Percentiles rank a stretch among this genome's conserved stretches.
These are phyloP conservation scores for Probaryconus sp. DNA, from an alignment of 1,140 invertebrate species.

Conservation along the genomic window DNA sequence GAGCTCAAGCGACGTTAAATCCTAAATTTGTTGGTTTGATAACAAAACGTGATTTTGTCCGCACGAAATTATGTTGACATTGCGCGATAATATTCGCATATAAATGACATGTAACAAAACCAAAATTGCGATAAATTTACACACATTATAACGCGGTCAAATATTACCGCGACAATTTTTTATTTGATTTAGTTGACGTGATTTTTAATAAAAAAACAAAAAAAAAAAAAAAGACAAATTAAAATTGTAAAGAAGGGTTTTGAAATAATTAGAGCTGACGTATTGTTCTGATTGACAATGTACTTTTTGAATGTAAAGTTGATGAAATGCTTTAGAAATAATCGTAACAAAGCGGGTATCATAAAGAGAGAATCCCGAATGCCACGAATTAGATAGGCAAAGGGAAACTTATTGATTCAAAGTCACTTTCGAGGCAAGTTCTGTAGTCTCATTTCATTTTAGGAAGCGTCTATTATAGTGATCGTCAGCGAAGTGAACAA, in stretches of 20 bases:
- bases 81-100: constrained; percentile 11
- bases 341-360: neutral
- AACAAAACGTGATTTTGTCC: constrained; percentile 2
- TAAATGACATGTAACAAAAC: constrained; percentile 13
- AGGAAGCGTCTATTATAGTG: constrained; percentile 60
- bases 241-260: too few relatives aligned
- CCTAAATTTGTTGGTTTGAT: constrained; percentile 22
- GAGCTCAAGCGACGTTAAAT: constrained; percentile 20
- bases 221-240: too few relatives aligned
- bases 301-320: neutral
- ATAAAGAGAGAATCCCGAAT: constrained; percentile 18
- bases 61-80: neutral
- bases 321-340: neutral
- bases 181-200: constrained; percentile 11
- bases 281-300: too few relatives aligned
- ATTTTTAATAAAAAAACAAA: too few relatives aligned
- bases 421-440: constrained; percentile 46
- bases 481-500: constrained; percentile 62
- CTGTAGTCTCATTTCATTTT: constrained; percentile 62
- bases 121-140: constrained; percentile 20
- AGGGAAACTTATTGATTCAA: constrained; percentile 56
- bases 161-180: neutral
- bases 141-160: too few relatives aligned
- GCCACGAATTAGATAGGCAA: constrained; percentile 52
- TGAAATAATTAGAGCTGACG: too few relatives aligned